Conservation (phyloP, 2,797 vertebrate species). For the Artibeus jamaicensis region DNA sequence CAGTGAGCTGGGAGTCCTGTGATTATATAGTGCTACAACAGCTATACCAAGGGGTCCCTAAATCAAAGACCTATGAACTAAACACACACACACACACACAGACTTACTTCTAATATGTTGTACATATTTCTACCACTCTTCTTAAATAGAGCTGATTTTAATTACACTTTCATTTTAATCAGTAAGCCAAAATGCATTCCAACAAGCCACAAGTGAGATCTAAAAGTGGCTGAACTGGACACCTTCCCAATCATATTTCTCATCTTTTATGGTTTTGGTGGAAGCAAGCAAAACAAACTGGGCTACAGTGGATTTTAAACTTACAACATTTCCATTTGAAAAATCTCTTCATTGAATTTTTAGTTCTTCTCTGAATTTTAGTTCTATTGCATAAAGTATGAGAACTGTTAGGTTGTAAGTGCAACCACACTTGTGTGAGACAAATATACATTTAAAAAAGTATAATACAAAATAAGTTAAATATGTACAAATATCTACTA, state of each 20-base stretch:
- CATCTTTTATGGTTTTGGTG: slow-evolving; percentile 10
- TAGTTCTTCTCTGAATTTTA: not conserved
- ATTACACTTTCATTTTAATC: slow-evolving; percentile 47
- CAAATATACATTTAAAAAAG: not conserved
- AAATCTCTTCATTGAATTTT: not conserved
- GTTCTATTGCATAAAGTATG: not conserved
- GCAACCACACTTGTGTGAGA: not conserved
- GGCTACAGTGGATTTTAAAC: not conserved
- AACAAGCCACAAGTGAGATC: not conserved
- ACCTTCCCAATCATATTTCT: not conserved
- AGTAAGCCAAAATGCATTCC: slow-evolving; percentile 7
- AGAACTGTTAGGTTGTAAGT: not conserved
- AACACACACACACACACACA: not conserved
- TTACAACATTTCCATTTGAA: not conserved
- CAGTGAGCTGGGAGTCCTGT: not conserved
- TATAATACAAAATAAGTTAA: not conserved
- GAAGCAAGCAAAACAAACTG: not conserved
- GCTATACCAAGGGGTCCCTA: not conserved
- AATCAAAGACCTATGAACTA: not conserved
- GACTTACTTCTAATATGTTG: not conserved
- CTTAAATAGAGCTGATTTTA: not conserved
- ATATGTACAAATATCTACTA: not conserved
- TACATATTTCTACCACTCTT: not conserved
- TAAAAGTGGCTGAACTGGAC: slow-evolving; percentile 50
- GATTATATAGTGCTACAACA: not conserved